Evolutionary conservation across 1,140 invertebrate genomes (phyloP).

Genomic region (Spodoptera frugiperda): DNA sequence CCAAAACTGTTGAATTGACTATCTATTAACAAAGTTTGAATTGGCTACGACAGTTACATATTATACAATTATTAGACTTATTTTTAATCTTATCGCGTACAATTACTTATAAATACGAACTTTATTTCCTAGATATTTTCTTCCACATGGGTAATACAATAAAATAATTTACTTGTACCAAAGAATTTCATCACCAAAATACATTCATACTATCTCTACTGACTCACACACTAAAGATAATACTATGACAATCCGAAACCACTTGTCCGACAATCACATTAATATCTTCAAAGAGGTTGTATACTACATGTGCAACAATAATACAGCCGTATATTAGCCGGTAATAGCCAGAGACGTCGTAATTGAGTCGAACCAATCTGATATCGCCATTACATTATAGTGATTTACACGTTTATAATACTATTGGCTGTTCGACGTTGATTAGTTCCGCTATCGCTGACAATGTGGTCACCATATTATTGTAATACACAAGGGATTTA

Average conservation of each 20-base stretch:
- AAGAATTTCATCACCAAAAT: no score
- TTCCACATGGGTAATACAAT: no score
- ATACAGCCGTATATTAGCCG: conserved; percentile 62
- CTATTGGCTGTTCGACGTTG: not conserved
- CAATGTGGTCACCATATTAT: not conserved
- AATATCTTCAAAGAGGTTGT: conserved; percentile 34
- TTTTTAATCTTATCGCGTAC: no score
- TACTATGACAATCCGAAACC: not conserved
- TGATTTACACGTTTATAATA: conserved; percentile 59
- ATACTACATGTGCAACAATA: conserved; percentile 40
- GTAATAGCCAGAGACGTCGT: conserved; percentile 71
- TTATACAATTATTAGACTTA: no score
- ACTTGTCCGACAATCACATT: conserved; percentile 1
- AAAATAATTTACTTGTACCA: no score
- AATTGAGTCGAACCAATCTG: conserved; percentile 71
- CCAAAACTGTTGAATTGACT: no score
- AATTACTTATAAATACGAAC: no score
- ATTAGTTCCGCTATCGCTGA: conserved; percentile 20
- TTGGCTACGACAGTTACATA: no score
- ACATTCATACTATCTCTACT: no score
- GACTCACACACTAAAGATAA: no score
- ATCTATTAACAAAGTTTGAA: no score
- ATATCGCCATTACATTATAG: conserved; percentile 61
- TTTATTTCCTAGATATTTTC: no score
- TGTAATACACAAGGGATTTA: not conserved